These are phyloP conservation scores for Gavialis gangeticus DNA, from an alignment of 2,113 vertebrate genomes.

Conservation along the genomic window DNA sequence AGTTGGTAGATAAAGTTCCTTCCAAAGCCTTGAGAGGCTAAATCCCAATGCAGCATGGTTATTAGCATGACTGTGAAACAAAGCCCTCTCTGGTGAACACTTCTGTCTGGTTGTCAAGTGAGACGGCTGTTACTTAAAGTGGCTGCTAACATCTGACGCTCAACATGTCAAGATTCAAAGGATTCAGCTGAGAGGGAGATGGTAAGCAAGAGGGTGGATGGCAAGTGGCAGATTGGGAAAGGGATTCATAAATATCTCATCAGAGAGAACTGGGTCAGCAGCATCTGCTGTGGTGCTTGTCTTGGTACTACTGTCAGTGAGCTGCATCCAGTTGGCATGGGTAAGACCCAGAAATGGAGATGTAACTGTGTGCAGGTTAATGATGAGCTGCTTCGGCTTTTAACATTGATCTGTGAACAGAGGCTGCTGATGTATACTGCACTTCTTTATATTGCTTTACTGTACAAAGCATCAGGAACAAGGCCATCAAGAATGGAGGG, in stretches of 20 bases:
- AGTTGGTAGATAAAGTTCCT: neutral
- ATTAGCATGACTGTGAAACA: neutral
- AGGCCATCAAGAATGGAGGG: neutral
- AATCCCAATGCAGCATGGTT: neutral
- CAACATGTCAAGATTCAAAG: neutral
- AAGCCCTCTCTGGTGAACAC: neutral
- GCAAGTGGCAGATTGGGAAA: neutral
- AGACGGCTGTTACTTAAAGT: neutral
- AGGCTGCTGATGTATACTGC: rapidly evolving
- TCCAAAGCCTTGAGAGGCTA: neutral
- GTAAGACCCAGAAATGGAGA: neutral
- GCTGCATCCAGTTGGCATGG: neutral
- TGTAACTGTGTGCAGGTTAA: neutral
- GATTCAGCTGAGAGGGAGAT: neutral
- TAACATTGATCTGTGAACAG: neutral
- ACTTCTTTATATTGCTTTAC: rapidly evolving
- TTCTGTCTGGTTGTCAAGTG: rapidly evolving
- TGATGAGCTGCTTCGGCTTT: neutral
- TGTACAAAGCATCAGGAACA: rapidly evolving
- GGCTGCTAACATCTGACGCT: neutral
- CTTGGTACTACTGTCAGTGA: neutral
- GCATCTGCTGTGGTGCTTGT: neutral
- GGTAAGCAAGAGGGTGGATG: neutral
- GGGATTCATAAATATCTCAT: slow-evolving; percentile 30
- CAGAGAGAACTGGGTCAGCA: slow-evolving; percentile 22